phyloP scores from a whole-genome alignment of 2,797 vertebrate genomes.

The Phalanger gymnotis region DNA sequence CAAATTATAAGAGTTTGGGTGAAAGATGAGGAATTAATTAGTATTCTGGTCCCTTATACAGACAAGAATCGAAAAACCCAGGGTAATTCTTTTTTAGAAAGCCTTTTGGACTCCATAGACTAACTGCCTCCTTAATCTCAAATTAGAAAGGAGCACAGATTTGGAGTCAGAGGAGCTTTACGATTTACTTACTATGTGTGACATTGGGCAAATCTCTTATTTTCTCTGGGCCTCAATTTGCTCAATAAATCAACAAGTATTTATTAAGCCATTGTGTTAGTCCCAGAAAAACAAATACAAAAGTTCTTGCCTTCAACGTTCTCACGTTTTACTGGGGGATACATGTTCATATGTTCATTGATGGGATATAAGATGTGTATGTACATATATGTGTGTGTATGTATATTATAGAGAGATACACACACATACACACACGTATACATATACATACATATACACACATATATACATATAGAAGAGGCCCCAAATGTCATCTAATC shows the following conservation, averaged over 20 bases:
- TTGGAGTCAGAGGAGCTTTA: neutral
- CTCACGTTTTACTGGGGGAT: neutral
- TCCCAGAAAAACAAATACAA: neutral
- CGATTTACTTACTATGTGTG: neutral
- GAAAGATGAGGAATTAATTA: conserved; percentile 41
- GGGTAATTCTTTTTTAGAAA: neutral
- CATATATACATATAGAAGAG: neutral
- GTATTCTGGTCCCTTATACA: neutral
- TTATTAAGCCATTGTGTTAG: neutral
- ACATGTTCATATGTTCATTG: neutral
- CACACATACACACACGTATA: too few relatives aligned
- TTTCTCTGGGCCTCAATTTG: neutral
- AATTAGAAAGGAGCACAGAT: neutral
- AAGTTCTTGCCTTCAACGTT: neutral
- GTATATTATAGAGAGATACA: too few relatives aligned
- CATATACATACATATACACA: neutral
- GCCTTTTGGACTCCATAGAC: neutral
- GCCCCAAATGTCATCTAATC: neutral
- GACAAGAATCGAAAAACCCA: neutral
- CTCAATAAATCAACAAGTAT: neutral
- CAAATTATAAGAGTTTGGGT: conserved; percentile 2
- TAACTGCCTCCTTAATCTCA: conserved; percentile 1
- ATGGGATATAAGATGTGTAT: neutral
- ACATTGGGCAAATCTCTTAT: neutral
- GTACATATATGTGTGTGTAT: too few relatives aligned